phyloP scores from a whole-genome alignment of 2,797 vertebrate species.

The Enteromius trimaculatus region DNA sequence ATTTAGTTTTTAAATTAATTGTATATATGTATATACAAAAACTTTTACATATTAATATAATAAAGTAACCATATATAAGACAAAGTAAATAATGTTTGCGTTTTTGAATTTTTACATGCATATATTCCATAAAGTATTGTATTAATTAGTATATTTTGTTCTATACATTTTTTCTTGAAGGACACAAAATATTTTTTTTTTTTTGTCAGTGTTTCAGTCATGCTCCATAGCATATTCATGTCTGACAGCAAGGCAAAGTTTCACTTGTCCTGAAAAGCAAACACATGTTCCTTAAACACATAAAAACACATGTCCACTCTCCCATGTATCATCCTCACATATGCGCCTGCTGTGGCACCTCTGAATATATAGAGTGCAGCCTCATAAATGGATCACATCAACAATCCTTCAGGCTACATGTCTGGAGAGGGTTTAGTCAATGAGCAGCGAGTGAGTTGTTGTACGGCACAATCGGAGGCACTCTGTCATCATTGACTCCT shows the following conservation, averaged over 20 bases:
- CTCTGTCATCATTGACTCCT: slow-evolving; percentile 69
- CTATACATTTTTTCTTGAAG: not conserved
- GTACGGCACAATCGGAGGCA: slow-evolving; percentile 71
- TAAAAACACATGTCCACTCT: slow-evolving; percentile 38
- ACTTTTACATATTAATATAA: not conserved
- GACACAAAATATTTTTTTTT: not conserved
- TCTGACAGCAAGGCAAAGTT: slow-evolving; percentile 45
- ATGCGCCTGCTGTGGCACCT: slow-evolving; percentile 22
- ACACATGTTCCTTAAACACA: slow-evolving; percentile 30
- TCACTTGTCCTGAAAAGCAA: slow-evolving; percentile 26
- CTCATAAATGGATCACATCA: slow-evolving; percentile 58
- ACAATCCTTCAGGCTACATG: slow-evolving; percentile 50
- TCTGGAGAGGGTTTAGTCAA: slow-evolving; percentile 47
- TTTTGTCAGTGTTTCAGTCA: slow-evolving; percentile 35
- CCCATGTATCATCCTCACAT: slow-evolving; percentile 41
- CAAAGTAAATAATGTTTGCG: not conserved
- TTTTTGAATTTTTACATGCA: not conserved
- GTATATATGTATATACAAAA: too few relatives aligned
- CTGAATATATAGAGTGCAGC: slow-evolving; percentile 45
- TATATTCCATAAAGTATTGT: not conserved
- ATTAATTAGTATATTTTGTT: not conserved
- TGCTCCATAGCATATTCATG: slow-evolving; percentile 29
- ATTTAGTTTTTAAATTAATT: too few relatives aligned
- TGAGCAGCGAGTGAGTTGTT: slow-evolving; percentile 74
- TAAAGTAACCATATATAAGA: not conserved